phyloP scores from a whole-genome alignment of 2,113 vertebrate genomes.

The Sinocyclocheilus maitianheensis region DNA sequence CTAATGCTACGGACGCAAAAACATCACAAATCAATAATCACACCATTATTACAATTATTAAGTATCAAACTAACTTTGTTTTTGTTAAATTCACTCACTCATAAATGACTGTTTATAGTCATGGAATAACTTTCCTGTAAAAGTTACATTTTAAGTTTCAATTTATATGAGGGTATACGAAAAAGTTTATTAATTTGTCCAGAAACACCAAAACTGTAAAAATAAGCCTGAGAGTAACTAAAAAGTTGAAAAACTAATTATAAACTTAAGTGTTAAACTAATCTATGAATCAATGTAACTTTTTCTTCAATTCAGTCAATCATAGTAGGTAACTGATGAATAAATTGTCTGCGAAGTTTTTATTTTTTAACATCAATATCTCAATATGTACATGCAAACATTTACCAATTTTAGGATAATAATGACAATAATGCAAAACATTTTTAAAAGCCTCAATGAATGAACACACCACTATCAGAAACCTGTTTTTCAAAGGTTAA shows the following conservation, averaged over 20 bases:
- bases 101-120: not conserved
- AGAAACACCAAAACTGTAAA: not conserved
- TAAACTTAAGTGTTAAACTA: not conserved
- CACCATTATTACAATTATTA: not conserved
- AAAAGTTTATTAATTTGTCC: not conserved
- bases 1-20: conserved; percentile 52
- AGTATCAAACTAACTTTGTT: not conserved
- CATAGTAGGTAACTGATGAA: not conserved
- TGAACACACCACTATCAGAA: not conserved
- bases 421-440: too few relatives aligned
- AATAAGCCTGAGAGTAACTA: not conserved
- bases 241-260: not conserved
- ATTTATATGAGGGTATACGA: too few relatives aligned
- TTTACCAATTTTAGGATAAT: too few relatives aligned
- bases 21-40: not conserved
- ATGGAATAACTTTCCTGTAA: not conserved
- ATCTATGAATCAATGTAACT: not conserved
- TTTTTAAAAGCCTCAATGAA: too few relatives aligned
- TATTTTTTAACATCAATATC: not conserved
- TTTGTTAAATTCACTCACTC: not conserved
- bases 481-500: not conserved
- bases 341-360: not conserved
- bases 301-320: not conserved
- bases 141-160: too few relatives aligned
- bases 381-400: too few relatives aligned